Evolutionary conservation across 1,140 invertebrate genomes (phyloP).

Genomic region (Leptinotarsa texana): DNA sequence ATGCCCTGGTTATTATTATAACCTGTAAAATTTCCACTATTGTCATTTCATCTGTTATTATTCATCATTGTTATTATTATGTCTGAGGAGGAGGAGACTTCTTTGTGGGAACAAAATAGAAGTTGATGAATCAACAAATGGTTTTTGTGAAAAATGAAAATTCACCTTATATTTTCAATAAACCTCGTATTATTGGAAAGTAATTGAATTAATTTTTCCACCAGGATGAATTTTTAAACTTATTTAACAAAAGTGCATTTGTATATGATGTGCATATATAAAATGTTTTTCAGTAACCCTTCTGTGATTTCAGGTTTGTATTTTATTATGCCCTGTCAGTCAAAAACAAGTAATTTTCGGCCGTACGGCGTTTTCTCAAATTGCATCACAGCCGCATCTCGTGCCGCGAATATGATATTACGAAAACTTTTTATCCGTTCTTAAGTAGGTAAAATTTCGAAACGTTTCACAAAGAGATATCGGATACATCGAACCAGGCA

Average conservation of each 20-base stretch:
- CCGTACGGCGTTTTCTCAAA: not conserved
- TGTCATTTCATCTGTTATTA: too few relatives aligned
- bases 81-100: too few relatives aligned
- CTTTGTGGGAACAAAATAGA: too few relatives aligned
- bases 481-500: conserved; percentile 7
- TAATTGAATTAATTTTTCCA: too few relatives aligned
- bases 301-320: not conserved
- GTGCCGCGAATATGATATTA: conserved; percentile 2
- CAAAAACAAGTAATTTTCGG: not conserved
- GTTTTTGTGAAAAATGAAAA: too few relatives aligned
- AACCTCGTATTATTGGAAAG: too few relatives aligned
- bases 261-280: not conserved
- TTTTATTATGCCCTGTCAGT: not conserved
- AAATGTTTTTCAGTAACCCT: not conserved
- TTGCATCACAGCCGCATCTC: not conserved
- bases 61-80: too few relatives aligned
- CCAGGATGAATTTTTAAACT: too few relatives aligned
- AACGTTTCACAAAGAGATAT: conserved; percentile 8
- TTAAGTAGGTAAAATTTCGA: conserved; percentile 6
- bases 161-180: too few relatives aligned
- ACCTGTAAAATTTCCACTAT: too few relatives aligned
- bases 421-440: not conserved
- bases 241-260: not conserved
- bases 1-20: too few relatives aligned
- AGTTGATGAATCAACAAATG: too few relatives aligned